Percentiles rank a stretch among this genome's conserved stretches.
Evolutionary conservation across 2,888 invertebrate genomes (phyloP).

Genomic region (Pseudeuparius sepicola): DNA sequence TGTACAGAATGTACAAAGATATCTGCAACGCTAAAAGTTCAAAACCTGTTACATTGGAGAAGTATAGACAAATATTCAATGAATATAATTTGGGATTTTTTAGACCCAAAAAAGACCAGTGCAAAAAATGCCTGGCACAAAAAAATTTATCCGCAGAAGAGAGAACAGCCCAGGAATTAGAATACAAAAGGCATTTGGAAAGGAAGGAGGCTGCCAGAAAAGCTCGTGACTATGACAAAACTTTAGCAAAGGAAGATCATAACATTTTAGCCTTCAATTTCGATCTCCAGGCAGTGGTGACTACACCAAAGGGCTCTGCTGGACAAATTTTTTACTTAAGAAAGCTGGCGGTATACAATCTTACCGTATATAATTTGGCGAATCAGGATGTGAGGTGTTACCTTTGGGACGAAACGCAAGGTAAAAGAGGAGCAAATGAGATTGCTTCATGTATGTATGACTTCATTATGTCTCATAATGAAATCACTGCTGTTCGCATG

Average conservation of each 20-base stretch:
- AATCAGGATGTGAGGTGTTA: slow-evolving; percentile 28
- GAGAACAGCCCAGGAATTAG: slow-evolving; percentile 10
- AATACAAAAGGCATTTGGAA: slow-evolving; percentile 20
- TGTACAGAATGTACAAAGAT: slow-evolving; percentile 23
- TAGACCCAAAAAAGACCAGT: slow-evolving; percentile 27
- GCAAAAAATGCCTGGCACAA: slow-evolving; percentile 25
- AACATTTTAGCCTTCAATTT: slow-evolving; percentile 26
- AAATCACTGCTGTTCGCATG: slow-evolving; percentile 17
- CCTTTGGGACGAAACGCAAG: slow-evolving; percentile 29
- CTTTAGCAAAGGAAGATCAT: slow-evolving; percentile 17
- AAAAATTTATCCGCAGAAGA: too few species aligned
- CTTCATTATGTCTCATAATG: slow-evolving; percentile 17
- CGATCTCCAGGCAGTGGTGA: slow-evolving; percentile 28
- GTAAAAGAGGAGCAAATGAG: slow-evolving; percentile 28
- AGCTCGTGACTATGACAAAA: slow-evolving; percentile 26
- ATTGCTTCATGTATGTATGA: slow-evolving; percentile 25
- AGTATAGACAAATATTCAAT: slow-evolving; percentile 20
- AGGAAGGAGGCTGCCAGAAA: slow-evolving; percentile 21
- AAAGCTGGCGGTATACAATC: slow-evolving; percentile 30
- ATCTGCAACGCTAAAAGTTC: slow-evolving; percentile 14
- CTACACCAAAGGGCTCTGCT: slow-evolving; percentile 25
- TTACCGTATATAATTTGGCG: slow-evolving; percentile 30
- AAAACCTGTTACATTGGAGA: slow-evolving; percentile 19
- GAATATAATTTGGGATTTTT: slow-evolving; percentile 25
- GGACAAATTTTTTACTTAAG: slow-evolving; percentile 28